phyloP scores from a whole-genome alignment of 2,113 vertebrate species.

The Orthonyx spaldingii region DNA sequence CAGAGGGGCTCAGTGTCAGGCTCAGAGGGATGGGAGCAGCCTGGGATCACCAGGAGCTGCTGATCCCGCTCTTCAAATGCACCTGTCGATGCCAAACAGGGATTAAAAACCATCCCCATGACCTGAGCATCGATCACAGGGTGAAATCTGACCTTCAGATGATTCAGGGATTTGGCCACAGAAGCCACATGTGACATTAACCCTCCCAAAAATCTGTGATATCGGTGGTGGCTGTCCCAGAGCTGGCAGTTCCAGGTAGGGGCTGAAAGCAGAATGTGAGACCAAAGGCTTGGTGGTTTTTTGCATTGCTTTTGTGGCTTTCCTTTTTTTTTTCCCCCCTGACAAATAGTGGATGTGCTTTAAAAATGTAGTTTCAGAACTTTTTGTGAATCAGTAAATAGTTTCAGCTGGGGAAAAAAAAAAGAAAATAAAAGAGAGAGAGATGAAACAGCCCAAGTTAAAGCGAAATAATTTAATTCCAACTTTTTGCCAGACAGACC shows the following conservation, averaged over 20 bases:
- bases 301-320: background rate
- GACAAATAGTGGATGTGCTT: background rate
- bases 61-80: background rate
- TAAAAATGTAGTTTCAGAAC: background rate
- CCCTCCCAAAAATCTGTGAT: too few species aligned
- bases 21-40: background rate
- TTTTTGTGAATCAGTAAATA: background rate
- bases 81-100: rapidly evolving
- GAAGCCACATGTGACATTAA: background rate
- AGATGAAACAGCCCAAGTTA: background rate
- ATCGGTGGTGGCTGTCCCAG: background rate
- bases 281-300: background rate
- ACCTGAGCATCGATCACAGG: background rate
- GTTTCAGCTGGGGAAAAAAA: background rate
- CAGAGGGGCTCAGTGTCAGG: background rate
- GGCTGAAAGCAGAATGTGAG: background rate
- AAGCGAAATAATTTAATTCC: background rate
- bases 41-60: too few species aligned
- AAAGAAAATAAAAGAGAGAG: background rate
- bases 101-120: background rate
- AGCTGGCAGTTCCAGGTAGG: background rate
- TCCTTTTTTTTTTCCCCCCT: background rate
- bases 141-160: background rate
- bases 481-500: background rate
- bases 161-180: background rate